A percentile compares a stretch with the other conserved stretches of the same genome.
These are phyloP conservation scores for Chrysochloris asiatica DNA, from an alignment of 2,113 vertebrate genomes.

Conservation along the genomic window DNA sequence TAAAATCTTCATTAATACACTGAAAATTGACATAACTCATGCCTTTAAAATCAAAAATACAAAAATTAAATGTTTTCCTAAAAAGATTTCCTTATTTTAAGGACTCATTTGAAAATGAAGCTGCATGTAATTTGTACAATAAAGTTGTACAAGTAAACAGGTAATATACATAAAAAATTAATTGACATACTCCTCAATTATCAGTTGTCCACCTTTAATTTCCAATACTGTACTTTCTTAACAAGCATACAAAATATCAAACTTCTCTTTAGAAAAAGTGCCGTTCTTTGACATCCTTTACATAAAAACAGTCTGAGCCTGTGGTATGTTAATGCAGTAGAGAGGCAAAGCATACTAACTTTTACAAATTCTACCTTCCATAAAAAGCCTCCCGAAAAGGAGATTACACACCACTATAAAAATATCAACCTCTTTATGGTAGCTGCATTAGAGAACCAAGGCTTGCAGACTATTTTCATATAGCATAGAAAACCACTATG, in stretches of 20 bases:
- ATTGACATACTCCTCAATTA: slow-evolving; percentile 93
- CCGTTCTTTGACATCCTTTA: slow-evolving; percentile 89
- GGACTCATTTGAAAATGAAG: slow-evolving; percentile 95
- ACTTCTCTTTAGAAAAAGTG: slow-evolving; percentile 93
- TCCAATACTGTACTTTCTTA: slow-evolving; percentile 91
- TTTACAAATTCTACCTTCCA: slow-evolving; percentile 84
- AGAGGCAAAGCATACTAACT: slow-evolving; percentile 86
- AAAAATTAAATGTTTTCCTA: slow-evolving; percentile 95
- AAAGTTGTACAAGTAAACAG: slow-evolving; percentile 97
- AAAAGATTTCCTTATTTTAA: slow-evolving; percentile 97
- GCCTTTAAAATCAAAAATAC: slow-evolving; percentile 99
- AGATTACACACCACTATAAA: slow-evolving; percentile 84
- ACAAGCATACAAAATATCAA: slow-evolving; percentile 91
- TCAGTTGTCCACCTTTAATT: slow-evolving; percentile 91
- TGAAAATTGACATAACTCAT: slow-evolving; percentile 99
- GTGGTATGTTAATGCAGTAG: slow-evolving; percentile 84
- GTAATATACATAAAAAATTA: slow-evolving; percentile 98
- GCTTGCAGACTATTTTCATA: slow-evolving; percentile 82
- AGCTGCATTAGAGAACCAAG: slow-evolving; percentile 84
- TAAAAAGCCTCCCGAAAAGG: slow-evolving; percentile 84
- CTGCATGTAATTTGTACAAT: slow-evolving; percentile 97
- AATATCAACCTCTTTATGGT: slow-evolving; percentile 83
- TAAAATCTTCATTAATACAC: slow-evolving; percentile 99
- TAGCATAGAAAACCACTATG: slow-evolving; percentile 78
- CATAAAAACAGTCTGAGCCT: slow-evolving; percentile 87